Evolutionary conservation across 2,113 vertebrate genomes (phyloP), one percentile per base, ranked within the genome.

Genomic region (Herpailurus yagouaroundi): DNA sequence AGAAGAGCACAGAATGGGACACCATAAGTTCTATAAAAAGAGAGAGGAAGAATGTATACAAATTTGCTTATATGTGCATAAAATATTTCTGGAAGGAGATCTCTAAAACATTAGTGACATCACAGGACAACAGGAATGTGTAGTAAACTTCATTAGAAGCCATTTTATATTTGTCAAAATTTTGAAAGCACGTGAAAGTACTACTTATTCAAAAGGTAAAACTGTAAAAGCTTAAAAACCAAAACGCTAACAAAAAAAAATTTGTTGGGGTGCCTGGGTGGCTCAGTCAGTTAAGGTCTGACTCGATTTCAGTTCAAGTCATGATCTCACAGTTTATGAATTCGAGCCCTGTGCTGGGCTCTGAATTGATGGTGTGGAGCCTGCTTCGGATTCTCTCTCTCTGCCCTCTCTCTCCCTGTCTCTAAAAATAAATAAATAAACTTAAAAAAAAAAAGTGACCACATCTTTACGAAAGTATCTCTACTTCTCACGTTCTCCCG

Each of bases 1-100:
- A 71, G 85, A 93, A 95, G 95, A 85, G 48, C 45, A 80, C 31
- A 68, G n/a, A 89, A 92, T 16, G 52, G 52, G 48, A 76, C 12
- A 48, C 4, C 1, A 74, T 29, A 76, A 84, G 16, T 48, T 83
- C 52, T 64, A 1, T 36, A 63, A 77, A 73, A 96, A 81, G n/a
- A 73, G 29, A 84, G 41, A 7, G 31, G 1, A n/a, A 63, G 36
- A 73, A 41, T 38, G 50, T 5, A 48, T 33, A 55, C 31, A 71
- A n/a, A 92, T 92, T n/a, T 45, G 41, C n/a, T 66, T 79, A 4
- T 18, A 57, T 73, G 31, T 84, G n/a, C 48, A 92, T 71, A 41
- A 73, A 83, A n/a, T 41, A 85, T 50, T 84, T 80, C 69, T 31
- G 21, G 19, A 84, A 95, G 41, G 38, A 10, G 4, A 45, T 1